Percentiles rank a stretch among this genome's conserved stretches.
Evolutionary conservation across 1,140 invertebrate genomes (phyloP).

Genomic region (Hestina assimilis): DNA sequence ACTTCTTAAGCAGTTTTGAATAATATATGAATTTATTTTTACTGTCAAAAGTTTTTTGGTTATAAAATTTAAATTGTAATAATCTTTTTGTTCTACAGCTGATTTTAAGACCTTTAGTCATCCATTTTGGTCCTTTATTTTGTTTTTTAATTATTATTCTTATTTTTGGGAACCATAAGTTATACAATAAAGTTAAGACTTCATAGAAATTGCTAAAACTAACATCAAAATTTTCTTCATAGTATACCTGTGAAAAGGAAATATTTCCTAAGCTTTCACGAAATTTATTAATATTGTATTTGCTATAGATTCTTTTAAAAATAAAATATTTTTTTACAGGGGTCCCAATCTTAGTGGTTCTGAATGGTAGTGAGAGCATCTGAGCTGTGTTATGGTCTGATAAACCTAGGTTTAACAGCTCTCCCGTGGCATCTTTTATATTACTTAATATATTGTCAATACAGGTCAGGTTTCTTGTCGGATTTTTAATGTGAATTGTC

Average conservation of each 20-base stretch:
- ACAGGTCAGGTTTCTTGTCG: too few relatives aligned
- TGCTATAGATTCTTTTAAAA: background rate
- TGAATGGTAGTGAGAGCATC: background rate
- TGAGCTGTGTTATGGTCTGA: background rate
- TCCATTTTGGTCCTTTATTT: background rate
- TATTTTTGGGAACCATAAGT: background rate
- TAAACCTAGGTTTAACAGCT: too few relatives aligned
- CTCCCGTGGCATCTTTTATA: too few relatives aligned
- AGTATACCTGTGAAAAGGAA: background rate
- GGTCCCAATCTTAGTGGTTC: background rate
- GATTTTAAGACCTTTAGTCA: background rate
- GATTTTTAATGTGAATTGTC: too few relatives aligned
- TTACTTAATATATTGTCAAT: too few relatives aligned
- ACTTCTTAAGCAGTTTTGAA: background rate
- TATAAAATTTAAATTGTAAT: background rate
- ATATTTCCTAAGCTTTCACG: background rate
- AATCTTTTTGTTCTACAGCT: background rate
- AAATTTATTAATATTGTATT: background rate
- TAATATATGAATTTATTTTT: background rate
- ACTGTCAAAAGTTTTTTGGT: background rate
- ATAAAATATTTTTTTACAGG: background rate
- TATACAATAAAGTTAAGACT: background rate
- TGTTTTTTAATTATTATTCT: background rate
- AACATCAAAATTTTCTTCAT: background rate
- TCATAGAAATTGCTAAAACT: background rate